A percentile compares a stretch with the other conserved stretches of the same genome.
Evolutionary conservation across 2,888 invertebrate genomes (phyloP).

Genomic region (Leptopilina syphax): DNA sequence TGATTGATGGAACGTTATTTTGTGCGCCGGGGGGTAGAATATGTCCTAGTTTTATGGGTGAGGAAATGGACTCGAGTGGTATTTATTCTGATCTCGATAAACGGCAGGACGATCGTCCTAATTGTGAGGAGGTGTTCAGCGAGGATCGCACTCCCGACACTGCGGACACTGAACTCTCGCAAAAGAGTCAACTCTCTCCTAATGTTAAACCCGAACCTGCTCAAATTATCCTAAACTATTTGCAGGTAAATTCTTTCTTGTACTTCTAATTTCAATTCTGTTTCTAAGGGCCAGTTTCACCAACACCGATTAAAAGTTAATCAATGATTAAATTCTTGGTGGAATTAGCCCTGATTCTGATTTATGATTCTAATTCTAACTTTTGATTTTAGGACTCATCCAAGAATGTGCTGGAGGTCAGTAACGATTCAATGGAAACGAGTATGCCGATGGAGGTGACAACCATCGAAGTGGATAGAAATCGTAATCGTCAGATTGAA

Average conservation of each 20-base stretch:
- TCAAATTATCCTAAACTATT: constrained; percentile 69
- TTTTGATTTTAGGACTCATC: constrained; percentile 1
- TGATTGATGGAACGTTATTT: constrained; percentile 93
- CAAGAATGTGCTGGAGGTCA: constrained; percentile 5
- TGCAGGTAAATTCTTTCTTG: neutral
- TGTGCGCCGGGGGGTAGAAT: constrained; percentile 77
- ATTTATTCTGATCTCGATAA: constrained; percentile 92
- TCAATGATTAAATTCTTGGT: no score
- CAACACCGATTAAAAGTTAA: no score
- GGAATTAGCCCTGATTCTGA: no score
- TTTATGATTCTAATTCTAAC: no score
- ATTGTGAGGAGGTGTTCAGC: constrained; percentile 73
- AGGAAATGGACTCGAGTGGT: constrained; percentile 94
- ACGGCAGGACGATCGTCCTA: constrained; percentile 81
- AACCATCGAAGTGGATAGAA: constrained; percentile 63
- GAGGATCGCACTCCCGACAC: constrained; percentile 84
- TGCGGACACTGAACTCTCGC: constrained; percentile 79
- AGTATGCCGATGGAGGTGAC: constrained; percentile 62
- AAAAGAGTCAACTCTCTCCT: constrained; percentile 77
- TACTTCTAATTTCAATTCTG: no score
- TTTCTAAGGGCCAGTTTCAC: no score
- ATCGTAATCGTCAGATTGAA: constrained; percentile 52
- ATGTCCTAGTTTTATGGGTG: constrained; percentile 77
- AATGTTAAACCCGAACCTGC: constrained; percentile 59
- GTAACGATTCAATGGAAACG: constrained; percentile 58